Conservation (phyloP, 2,113 vertebrate species). For the Clarias gariepinus region DNA sequence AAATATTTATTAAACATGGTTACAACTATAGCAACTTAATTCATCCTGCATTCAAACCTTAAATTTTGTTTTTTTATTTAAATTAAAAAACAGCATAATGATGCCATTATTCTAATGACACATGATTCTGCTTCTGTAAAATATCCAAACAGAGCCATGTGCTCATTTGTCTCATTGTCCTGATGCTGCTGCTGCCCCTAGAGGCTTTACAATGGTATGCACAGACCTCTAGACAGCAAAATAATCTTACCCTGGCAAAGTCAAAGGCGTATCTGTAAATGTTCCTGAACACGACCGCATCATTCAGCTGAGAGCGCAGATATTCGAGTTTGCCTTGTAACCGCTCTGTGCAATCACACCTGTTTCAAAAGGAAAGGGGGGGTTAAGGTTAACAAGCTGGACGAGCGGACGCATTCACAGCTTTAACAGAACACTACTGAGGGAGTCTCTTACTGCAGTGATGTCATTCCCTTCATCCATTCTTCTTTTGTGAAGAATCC, state of each 20-base stretch:
- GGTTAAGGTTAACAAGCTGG: not conserved
- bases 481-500: constrained; percentile 98
- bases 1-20: not conserved
- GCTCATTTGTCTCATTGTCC: no score
- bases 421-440: not conserved
- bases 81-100: not conserved
- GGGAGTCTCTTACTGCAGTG: constrained; percentile 84
- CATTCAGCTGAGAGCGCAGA: constrained; percentile 86
- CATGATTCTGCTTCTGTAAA: not conserved
- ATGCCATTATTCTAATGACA: not conserved
- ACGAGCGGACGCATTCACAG: not conserved
- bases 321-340: constrained; percentile 91
- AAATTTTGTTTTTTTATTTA: no score
- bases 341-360: constrained; percentile 92
- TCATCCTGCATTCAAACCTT: not conserved
- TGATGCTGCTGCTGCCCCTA: not conserved
- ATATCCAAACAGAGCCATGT: not conserved
- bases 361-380: constrained; percentile 59
- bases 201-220: not conserved
- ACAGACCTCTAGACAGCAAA: not conserved
- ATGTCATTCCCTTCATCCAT: constrained; percentile 96
- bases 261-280: constrained; percentile 99
- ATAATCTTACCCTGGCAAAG: constrained; percentile 87
- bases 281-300: constrained; percentile 89
- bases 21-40: not conserved